Evolutionary conservation across 2,888 invertebrate genomes (phyloP).

Genomic region (Allygus modestus): DNA sequence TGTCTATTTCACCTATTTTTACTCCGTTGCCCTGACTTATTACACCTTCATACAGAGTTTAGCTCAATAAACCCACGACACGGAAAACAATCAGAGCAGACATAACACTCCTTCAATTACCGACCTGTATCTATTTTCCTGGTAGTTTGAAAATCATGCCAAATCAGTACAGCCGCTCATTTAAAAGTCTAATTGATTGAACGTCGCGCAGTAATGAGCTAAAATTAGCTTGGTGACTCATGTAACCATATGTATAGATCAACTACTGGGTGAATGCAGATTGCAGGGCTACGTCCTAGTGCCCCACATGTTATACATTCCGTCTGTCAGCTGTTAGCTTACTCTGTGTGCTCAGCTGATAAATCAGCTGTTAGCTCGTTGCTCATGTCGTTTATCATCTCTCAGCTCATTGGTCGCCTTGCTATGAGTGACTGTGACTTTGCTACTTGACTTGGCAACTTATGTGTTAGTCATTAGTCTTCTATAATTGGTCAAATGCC

Average conservation of each 20-base stretch:
- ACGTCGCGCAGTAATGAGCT: neutral
- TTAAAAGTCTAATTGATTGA: slow-evolving; percentile 7
- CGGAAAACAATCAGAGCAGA: slow-evolving; percentile 13
- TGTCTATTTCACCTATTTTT: too few species aligned
- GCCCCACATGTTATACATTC: slow-evolving; percentile 32
- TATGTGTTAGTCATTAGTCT: slow-evolving; percentile 18
- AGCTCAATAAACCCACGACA: neutral
- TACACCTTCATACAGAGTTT: too few species aligned
- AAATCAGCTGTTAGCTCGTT: slow-evolving; percentile 20
- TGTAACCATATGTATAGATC: neutral
- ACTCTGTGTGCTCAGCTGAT: slow-evolving; percentile 16
- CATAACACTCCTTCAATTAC: neutral
- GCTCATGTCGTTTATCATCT: slow-evolving; percentile 2
- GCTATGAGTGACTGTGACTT: slow-evolving; percentile 4
- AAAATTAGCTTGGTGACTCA: neutral
- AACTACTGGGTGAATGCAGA: neutral
- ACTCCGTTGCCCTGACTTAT: too few species aligned
- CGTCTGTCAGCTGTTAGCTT: slow-evolving; percentile 11
- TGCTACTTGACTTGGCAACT: slow-evolving; percentile 35
- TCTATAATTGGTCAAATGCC: neutral
- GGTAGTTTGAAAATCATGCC: neutral
- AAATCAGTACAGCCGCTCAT: neutral
- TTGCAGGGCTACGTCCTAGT: slow-evolving; percentile 4
- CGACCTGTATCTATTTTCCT: neutral
- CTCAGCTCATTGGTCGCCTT: slow-evolving; percentile 25